These are phyloP conservation scores for Eupithecia subfuscata DNA, from an alignment of 2,888 invertebrate species.

Conservation along the genomic window DNA sequence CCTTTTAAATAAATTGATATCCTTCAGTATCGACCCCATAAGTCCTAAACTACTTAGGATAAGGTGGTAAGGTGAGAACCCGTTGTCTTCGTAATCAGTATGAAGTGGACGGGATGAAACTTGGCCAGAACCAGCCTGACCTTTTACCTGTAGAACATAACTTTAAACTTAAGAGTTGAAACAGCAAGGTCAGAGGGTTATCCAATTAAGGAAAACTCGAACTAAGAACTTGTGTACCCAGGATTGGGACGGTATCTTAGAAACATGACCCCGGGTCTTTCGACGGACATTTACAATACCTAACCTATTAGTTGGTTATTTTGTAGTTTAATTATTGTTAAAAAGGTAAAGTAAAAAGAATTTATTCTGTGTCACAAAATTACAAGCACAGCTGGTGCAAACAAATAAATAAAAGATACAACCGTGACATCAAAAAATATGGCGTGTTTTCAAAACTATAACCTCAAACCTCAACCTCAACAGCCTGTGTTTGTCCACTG, in stretches of 20 bases:
- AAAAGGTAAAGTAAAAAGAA: too few relatives aligned
- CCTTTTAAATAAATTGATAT: conserved; percentile 6
- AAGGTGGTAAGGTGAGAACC: not conserved
- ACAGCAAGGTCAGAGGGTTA: not conserved
- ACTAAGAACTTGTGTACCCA: not conserved
- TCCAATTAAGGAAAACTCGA: not conserved
- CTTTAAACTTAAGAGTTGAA: not conserved
- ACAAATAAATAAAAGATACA: too few relatives aligned
- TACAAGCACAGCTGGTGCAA: too few relatives aligned
- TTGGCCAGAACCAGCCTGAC: not conserved
- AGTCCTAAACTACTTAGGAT: not conserved
- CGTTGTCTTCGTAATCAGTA: not conserved
- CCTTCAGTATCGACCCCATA: not conserved
- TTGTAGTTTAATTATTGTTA: too few relatives aligned
- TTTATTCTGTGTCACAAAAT: too few relatives aligned
- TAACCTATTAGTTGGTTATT: not conserved
- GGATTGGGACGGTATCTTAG: not conserved
- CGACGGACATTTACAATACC: not conserved
- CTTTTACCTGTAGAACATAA: not conserved
- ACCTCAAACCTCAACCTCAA: too few relatives aligned
- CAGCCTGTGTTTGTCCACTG: too few relatives aligned
- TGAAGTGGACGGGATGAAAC: not conserved
- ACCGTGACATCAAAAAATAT: too few relatives aligned
- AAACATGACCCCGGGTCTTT: not conserved
- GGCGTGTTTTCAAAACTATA: too few relatives aligned